A percentile compares a stretch with the other conserved stretches of the same genome.
These are phyloP conservation scores for Meloidogyne chitwoodi DNA, from an alignment of 1,140 invertebrate species.

Conservation along the genomic window DNA sequence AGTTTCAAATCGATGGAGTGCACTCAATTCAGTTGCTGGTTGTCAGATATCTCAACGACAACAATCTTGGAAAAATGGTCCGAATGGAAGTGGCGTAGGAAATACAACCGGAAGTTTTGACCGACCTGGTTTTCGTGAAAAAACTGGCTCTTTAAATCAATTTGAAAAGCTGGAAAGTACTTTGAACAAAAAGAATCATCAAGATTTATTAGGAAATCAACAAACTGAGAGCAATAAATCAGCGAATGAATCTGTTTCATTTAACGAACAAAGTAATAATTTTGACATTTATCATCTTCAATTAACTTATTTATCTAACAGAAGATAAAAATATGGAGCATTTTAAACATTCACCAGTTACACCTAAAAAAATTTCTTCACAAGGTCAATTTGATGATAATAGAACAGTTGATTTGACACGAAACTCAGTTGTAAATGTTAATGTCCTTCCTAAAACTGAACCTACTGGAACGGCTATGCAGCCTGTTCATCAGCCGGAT, in stretches of 20 bases:
- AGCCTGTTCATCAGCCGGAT: background rate
- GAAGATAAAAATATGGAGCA: background rate
- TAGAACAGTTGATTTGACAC: background rate
- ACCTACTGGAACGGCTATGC: background rate
- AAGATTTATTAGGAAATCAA: background rate
- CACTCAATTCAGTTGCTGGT: background rate
- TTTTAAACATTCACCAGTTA: background rate
- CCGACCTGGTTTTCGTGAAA: background rate
- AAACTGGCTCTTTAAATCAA: background rate
- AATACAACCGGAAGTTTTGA: background rate
- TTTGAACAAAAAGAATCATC: background rate
- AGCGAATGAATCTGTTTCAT: background rate
- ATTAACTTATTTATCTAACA: background rate
- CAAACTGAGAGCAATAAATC: background rate
- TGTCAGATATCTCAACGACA: background rate
- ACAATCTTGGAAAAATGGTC: slow-evolving; percentile 3
- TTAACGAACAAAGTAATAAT: background rate
- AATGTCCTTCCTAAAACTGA: background rate
- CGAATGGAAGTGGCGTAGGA: background rate
- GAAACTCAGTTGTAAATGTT: background rate
- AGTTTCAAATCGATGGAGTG: slow-evolving; percentile 13
- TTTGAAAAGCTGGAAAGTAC: background rate
- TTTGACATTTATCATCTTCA: too few relatives aligned
- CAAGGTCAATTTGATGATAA: background rate
- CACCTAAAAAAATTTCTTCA: background rate